Percentiles rank a stretch among this genome's conserved stretches.
phyloP scores from a whole-genome alignment of 2,113 vertebrate species.

The Guaruba guarouba region DNA sequence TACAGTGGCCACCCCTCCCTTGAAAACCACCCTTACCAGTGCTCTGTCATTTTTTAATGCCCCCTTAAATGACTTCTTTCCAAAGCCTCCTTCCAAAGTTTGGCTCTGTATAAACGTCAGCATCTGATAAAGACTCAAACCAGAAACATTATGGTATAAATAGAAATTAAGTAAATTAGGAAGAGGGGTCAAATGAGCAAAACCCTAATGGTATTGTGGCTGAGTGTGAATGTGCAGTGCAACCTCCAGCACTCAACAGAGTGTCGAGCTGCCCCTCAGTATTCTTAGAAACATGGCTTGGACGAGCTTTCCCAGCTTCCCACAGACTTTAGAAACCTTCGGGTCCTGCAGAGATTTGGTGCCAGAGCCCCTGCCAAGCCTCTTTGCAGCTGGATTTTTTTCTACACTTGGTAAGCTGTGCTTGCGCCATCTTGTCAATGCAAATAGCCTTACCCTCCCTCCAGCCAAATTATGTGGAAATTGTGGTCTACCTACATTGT shows the following conservation, averaged over 20 bases:
- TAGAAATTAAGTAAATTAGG: conserved; percentile 45
- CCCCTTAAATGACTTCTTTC: not conserved
- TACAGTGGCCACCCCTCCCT: not conserved
- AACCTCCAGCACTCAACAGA: not conserved
- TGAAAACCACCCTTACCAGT: rapidly evolving
- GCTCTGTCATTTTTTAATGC: not conserved
- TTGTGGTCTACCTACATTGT: not conserved
- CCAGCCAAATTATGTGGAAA: not conserved
- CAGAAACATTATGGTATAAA: conserved; percentile 34
- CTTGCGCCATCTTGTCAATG: not conserved
- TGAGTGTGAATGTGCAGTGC: not conserved
- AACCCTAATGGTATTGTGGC: not conserved
- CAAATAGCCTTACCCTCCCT: not conserved
- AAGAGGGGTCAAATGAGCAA: conserved; percentile 51
- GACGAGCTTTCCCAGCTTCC: not conserved
- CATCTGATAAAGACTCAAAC: conserved; percentile 7
- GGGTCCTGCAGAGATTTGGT: not conserved
- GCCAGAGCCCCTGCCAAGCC: not conserved
- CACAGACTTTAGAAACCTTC: not conserved
- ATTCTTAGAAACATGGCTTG: not conserved
- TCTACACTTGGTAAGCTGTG: not conserved
- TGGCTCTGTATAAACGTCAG: not conserved
- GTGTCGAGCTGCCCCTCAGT: conserved; percentile 21
- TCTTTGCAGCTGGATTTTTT: not conserved
- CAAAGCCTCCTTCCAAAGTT: not conserved